phyloP scores from a whole-genome alignment of 2,113 vertebrate genomes.

The Eretmochelys imbricata region DNA sequence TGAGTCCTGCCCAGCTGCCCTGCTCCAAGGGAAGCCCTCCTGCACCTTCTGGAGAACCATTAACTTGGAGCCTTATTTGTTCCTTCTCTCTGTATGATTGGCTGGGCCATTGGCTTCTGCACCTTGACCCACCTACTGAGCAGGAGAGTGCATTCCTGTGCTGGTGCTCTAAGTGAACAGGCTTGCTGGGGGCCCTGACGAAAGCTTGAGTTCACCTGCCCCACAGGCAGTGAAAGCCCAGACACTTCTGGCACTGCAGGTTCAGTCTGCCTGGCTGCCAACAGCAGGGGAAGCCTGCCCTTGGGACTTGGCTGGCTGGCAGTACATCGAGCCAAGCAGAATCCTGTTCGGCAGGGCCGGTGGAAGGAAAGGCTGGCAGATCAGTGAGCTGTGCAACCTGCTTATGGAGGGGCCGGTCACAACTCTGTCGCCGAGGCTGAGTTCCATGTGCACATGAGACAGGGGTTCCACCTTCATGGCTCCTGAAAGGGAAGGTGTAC shows the following conservation, averaged over 20 bases:
- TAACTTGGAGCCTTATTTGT: fast-evolving
- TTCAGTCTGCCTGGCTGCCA: neutral
- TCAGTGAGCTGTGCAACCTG: neutral
- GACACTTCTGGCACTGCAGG: neutral
- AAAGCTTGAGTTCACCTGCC: neutral
- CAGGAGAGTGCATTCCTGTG: neutral
- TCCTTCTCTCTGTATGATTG: neutral
- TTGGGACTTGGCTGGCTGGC: neutral
- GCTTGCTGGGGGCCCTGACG: too few species aligned
- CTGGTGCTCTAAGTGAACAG: neutral
- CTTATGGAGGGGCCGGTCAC: neutral
- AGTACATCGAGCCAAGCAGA: fast-evolving
- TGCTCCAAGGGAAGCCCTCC: fast-evolving
- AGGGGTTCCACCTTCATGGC: neutral
- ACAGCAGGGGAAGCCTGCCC: neutral
- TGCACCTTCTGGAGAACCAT: neutral
- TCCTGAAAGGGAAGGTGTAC: neutral
- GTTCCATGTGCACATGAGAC: neutral
- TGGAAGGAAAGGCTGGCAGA: fast-evolving
- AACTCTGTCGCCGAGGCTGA: neutral
- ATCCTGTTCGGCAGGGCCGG: fast-evolving
- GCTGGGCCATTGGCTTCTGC: neutral
- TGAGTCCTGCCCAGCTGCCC: slow-evolving; percentile 37
- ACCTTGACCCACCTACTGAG: neutral
- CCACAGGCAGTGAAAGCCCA: fast-evolving